Conservation (phyloP, 2,888 invertebrate species). For the Spodoptera exigua region DNA sequence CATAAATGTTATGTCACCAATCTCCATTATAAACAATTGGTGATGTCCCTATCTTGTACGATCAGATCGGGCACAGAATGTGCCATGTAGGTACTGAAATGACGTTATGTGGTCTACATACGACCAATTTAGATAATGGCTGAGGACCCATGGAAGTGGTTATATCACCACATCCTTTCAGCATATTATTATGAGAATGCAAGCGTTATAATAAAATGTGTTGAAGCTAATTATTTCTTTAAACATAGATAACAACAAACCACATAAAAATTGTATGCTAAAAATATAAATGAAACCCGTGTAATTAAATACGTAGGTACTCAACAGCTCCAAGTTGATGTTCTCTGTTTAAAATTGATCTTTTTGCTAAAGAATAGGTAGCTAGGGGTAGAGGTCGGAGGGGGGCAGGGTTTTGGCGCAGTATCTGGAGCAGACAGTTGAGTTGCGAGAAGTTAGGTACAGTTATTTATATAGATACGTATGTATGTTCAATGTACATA, state of each 20-base stretch:
- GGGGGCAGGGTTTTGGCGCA: slow-evolving; percentile 85
- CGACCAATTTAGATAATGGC: slow-evolving; percentile 39
- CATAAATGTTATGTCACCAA: too few species aligned
- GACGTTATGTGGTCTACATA: slow-evolving; percentile 31
- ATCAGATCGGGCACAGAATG: background rate
- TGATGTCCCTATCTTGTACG: too few species aligned
- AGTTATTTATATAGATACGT: slow-evolving; percentile 87
- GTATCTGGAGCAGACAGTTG: slow-evolving; percentile 88
- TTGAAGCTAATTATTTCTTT: too few species aligned
- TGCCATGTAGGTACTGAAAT: slow-evolving; percentile 25
- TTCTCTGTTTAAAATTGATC: slow-evolving; percentile 59
- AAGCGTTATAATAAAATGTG: background rate
- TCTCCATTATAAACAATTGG: too few species aligned
- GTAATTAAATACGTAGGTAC: background rate
- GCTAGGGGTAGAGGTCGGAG: slow-evolving; percentile 66
- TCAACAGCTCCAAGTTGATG: slow-evolving; percentile 13
- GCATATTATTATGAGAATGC: slow-evolving; percentile 38
- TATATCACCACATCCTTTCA: slow-evolving; percentile 55
- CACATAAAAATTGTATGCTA: background rate
- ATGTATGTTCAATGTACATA: slow-evolving; percentile 89
- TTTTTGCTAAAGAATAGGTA: slow-evolving; percentile 71
- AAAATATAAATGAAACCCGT: background rate
- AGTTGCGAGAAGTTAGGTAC: slow-evolving; percentile 88
- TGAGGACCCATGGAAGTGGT: slow-evolving; percentile 50
- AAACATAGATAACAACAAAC: too few species aligned